Evolutionary conservation across 1,140 invertebrate genomes (phyloP), one percentile per base, ranked within the genome.

Genomic region (Conus betulinus): DNA sequence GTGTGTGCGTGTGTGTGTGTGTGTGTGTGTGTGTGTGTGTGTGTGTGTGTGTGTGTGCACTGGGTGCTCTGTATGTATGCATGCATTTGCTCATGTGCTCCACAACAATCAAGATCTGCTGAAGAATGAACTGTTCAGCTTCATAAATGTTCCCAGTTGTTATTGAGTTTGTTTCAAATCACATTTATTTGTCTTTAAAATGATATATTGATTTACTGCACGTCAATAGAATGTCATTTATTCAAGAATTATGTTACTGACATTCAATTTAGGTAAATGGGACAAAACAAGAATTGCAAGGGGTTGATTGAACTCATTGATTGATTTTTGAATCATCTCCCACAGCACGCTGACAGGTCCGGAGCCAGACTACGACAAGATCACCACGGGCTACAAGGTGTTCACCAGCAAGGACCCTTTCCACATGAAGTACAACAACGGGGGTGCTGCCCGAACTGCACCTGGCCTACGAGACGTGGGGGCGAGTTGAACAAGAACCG

Each of bases 391-490:
- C 6, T 95, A 93, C 90, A 91, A 94, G 81, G 67, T 92, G 0
- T 94, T 93, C 85, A 89, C 78, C 52, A 83, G 90, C 87, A 76
- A 90, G 3, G 52, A 93, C 71, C 94, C 94, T 5, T 95, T 95
- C 88, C 71, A 89, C 53, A 78, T 95, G 25, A 94, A 93, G 88
- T 93, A 94, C 84, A 92, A 93, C 79, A 89, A 92, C 13, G 93
- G 92, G n/a, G 4, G 85, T 93, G 1, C 76, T 96, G 15, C 94
- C 95, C 5, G 91, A 94, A 39, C 71, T 95, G 13, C 89, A 94
- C 2, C 81, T 96, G 8, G 95, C 95, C 0, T 96, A 95, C 87
- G 95, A 96, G 86, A 96, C 95, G 3, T 96, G 95, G 94, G n/a
- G 95, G 95, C 51, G 84, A 93, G 76, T 90, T 96, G 39, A 96